Conservation (phyloP, 2,797 vertebrate genomes). For the Pelodytes ibericus region DNA sequence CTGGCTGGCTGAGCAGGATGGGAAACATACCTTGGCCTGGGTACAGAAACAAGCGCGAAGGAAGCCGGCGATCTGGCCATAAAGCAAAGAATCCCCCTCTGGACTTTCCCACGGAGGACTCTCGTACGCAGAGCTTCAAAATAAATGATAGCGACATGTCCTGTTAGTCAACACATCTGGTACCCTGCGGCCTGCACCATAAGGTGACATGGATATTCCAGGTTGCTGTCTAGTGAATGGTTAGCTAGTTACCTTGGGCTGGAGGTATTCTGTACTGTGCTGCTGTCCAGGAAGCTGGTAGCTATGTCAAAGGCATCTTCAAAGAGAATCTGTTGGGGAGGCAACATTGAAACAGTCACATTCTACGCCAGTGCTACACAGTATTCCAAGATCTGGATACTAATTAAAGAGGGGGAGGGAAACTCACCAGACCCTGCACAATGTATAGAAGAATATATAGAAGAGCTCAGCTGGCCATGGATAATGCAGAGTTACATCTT, state of each 20-base stretch:
- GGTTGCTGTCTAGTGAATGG: neutral
- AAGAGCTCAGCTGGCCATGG: too few species aligned
- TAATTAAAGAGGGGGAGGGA: too few species aligned
- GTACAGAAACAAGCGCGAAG: constrained; percentile 58
- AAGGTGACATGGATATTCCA: too few species aligned
- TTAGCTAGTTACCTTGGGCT: constrained; percentile 61
- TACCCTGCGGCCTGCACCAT: too few species aligned
- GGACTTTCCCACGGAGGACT: constrained; percentile 59
- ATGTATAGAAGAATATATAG: too few species aligned
- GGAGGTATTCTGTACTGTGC: constrained; percentile 53
- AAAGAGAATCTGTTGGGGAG: constrained; percentile 68
- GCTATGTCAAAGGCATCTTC: constrained; percentile 75
- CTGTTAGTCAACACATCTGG: neutral
- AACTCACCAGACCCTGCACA: too few species aligned
- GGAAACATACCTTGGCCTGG: constrained; percentile 31
- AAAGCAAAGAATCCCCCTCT: constrained; percentile 65
- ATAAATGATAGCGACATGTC: constrained; percentile 40
- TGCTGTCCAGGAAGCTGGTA: constrained; percentile 63
- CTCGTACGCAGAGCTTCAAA: constrained; percentile 60
- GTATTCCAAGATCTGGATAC: too few species aligned
- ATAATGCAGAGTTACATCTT: too few species aligned
- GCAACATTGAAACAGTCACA: neutral
- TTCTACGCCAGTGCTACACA: neutral
- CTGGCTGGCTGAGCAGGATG: too few species aligned
- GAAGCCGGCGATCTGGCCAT: constrained; percentile 67